Evolutionary conservation across 2,113 vertebrate genomes (phyloP), one percentile per base, ranked within the genome.

Genomic region (Myrmophylax atrothorax): DNA sequence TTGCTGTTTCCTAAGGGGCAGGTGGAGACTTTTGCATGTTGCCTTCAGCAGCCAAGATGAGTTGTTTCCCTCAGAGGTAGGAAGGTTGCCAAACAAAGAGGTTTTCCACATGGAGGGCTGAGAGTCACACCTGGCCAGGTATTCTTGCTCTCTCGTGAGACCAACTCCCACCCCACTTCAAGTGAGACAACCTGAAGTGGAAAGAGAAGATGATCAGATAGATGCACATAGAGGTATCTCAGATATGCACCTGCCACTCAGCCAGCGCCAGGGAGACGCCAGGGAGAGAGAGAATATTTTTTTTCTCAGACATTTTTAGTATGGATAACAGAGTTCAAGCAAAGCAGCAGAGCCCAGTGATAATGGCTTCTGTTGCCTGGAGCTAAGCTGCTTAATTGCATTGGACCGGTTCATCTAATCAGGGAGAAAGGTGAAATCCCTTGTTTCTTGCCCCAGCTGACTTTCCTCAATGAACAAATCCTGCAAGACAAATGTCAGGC

Each of bases 231-330:
- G 52, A 95, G 26, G 72, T 85, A 96, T 97, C 91, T 89, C 84
- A 96, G 96, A 96, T 81, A 96, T 94, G 89, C 91, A 96, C 93
- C 91, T 97, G 93, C 87, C 22, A 25, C 75, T 83, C 93, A 86
- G 50, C 29, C 91, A 90, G 94, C 93, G 94, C 82, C 95, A 91
- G 19, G 42, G 55, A 95, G 95, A 90, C 95, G 93, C 96, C 94
- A 0, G 26, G 29, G 67, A 87, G n/a, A 70, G 42, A 80, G 78
- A 35, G 89, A 72, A 93, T 59, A 9, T 93, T 95, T 94, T 92
- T 78, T 90, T 63, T 81, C 40, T 76, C 67, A 85, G 79, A 85
- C 70, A 80, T 96, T 96, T 96, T 88, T 88, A 75, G 67, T 15
- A 0, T 67, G 89, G 85, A 83, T 96, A 89, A 83, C n/a, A 95